A percentile compares a stretch with the other conserved stretches of the same genome.
Conservation (phyloP, 37 sponge, comb jelly and placozoan species). For the Bolinopsis microptera region DNA sequence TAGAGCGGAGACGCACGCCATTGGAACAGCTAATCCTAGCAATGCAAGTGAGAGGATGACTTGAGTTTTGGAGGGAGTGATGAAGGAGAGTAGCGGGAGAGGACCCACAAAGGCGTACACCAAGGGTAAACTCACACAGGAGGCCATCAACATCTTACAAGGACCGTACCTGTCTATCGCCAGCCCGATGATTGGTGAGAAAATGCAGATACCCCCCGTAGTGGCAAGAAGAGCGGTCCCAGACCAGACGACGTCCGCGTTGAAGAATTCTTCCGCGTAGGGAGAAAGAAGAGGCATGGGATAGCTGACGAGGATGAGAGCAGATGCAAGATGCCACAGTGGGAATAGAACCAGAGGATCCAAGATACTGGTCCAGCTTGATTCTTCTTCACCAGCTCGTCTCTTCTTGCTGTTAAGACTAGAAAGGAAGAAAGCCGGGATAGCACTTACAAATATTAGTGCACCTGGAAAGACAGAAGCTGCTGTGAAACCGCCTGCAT, state of each 20-base stretch:
- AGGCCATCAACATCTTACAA: background rate
- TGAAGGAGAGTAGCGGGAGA: background rate
- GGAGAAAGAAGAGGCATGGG: background rate
- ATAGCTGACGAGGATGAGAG: background rate
- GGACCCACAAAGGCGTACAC: slow-evolving; percentile 5
- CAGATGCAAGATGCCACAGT: background rate
- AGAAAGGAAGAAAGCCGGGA: background rate
- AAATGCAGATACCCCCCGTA: background rate
- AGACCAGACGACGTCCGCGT: background rate
- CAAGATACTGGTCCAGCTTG: background rate
- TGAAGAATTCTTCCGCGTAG: background rate
- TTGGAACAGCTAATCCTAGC: background rate
- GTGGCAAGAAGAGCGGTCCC: background rate
- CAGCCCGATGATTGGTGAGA: background rate
- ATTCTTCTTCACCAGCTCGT: background rate
- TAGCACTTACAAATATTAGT: background rate
- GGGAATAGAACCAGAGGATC: slow-evolving; percentile 53
- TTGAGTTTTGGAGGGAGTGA: slow-evolving; percentile 6
- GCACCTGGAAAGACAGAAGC: background rate
- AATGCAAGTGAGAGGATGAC: background rate
- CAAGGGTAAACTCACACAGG: background rate
- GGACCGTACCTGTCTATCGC: slow-evolving; percentile 8
- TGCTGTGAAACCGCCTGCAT: background rate
- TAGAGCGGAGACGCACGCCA: slow-evolving; percentile 18
- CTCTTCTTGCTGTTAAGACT: background rate